A percentile compares a stretch with the other conserved stretches of the same genome.
These are phyloP conservation scores for Cantharis lateralis DNA, from an alignment of 2,888 invertebrate genomes.

Conservation along the genomic window DNA sequence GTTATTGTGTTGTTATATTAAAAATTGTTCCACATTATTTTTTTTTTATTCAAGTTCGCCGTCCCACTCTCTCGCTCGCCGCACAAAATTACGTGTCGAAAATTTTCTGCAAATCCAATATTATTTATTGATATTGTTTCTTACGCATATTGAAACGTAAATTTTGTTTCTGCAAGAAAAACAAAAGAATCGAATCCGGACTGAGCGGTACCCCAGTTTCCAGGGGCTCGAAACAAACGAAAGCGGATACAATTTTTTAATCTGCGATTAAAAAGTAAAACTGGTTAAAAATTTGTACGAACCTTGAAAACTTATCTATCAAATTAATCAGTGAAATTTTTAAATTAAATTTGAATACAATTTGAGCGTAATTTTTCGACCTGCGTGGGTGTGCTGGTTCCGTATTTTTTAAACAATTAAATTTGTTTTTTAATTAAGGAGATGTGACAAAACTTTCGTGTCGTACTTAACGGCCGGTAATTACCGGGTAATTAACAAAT, in stretches of 20 bases:
- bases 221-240: neutral
- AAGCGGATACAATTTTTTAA: neutral
- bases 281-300: neutral
- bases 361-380: neutral
- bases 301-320: constrained; percentile 14
- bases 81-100: constrained; percentile 17
- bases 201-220: neutral
- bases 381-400: neutral
- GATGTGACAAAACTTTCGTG: neutral
- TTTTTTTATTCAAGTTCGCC: neutral
- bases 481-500: neutral
- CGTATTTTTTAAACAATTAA: neutral
- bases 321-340: constrained; percentile 12
- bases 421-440: neutral
- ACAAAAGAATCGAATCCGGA: neutral
- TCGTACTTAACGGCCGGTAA: neutral
- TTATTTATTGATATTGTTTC: constrained; percentile 37
- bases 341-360: constrained; percentile 2
- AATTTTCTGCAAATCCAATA: neutral
- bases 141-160: constrained; percentile 20
- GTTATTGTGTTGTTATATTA: constrained; percentile 40
- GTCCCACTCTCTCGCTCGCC: neutral
- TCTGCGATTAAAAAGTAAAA: neutral
- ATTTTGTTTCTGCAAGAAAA: constrained; percentile 5
- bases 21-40: constrained; percentile 32